Base-by-base conservation (phyloP, 1,140 invertebrate species). In the Patella vulgata region DNA sequence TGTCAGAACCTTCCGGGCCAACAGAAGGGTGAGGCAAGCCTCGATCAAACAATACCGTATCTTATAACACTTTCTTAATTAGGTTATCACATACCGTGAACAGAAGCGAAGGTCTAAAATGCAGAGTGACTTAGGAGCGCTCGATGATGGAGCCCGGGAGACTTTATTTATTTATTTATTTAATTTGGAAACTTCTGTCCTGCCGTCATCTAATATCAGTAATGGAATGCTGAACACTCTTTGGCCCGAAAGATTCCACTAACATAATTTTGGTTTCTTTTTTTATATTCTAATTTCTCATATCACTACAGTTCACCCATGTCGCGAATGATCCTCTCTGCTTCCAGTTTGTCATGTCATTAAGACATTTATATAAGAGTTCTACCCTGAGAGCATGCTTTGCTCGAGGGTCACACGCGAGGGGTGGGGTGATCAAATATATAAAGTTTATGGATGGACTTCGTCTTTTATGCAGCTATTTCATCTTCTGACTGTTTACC, bases 401-500 rank as follows among this genome's bases (percentile, higher is more conserved):
- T 25, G 46, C 23, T 14, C 46, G 46, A 25, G 21, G 28, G 21
- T 28, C 46, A 28, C 23, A 28, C 21, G 46, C 28, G 21, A 48
- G 14, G 23, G 33, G 33, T 36, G 33, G 21, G 46, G 46, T 48
- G 46, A 48, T 23, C 14, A 28, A 21, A 23, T 19, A 48, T 23
- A 28, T 48, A 28, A 21, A 14, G 46, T 28, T 23, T 48, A 28
- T 25, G 28, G 46, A 25, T 23, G 28, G 21, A 14, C 12, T 48
- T 23, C 23, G 46, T 25, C 23, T 28, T 23, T 44, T 48, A 27
- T 25, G 28, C 21, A 48, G 21, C 23, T 28, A 48, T 48, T 48
- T 80, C 79, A 17, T 82, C 82, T 30, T 75, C 71, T 36, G 33
- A 36, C 25, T 77, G 70, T 59, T 77, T 79, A 47, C 81, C 73